Percentiles rank a stretch among this genome's conserved stretches.
Conservation (phyloP, 2,113 vertebrate species). For the Poecilia latipinna region DNA sequence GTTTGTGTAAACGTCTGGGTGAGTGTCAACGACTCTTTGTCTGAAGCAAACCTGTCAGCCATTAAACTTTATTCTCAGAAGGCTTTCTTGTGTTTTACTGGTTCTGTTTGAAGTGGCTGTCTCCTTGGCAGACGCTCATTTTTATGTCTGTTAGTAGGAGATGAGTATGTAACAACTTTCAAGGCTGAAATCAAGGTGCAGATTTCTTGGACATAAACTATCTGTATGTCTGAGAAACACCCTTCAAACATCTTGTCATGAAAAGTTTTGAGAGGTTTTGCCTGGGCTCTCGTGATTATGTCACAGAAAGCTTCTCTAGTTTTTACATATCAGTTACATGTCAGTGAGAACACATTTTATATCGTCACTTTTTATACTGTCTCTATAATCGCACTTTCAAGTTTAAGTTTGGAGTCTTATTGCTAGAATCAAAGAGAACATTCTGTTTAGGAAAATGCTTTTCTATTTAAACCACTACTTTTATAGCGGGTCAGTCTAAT, state of each 20-base stretch:
- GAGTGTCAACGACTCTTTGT: conserved; percentile 14
- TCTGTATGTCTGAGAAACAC: neutral
- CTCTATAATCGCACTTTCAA: neutral
- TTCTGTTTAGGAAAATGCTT: neutral
- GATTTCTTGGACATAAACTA: conserved; percentile 22
- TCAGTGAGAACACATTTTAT: neutral
- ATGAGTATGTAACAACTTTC: neutral
- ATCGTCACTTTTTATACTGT: neutral
- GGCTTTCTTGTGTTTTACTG: conserved; percentile 33
- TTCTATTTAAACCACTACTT: neutral
- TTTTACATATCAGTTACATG: neutral
- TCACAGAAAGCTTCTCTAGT: neutral
- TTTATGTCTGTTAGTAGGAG: neutral
- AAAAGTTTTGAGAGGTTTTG: too few relatives aligned
- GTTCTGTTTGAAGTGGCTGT: conserved; percentile 35
- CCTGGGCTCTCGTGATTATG: too few relatives aligned
- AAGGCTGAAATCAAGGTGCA: neutral
- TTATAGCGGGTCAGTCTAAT: neutral
- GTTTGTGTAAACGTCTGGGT: neutral
- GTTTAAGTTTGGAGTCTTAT: neutral
- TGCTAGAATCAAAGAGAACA: neutral
- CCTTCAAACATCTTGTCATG: neutral
- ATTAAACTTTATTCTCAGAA: conserved; percentile 41
- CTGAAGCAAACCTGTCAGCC: conserved; percentile 29
- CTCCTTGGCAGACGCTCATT: conserved; percentile 27